Evolutionary conservation across 2,888 invertebrate species (phyloP).

Genomic region (Chloroclysta siterata): DNA sequence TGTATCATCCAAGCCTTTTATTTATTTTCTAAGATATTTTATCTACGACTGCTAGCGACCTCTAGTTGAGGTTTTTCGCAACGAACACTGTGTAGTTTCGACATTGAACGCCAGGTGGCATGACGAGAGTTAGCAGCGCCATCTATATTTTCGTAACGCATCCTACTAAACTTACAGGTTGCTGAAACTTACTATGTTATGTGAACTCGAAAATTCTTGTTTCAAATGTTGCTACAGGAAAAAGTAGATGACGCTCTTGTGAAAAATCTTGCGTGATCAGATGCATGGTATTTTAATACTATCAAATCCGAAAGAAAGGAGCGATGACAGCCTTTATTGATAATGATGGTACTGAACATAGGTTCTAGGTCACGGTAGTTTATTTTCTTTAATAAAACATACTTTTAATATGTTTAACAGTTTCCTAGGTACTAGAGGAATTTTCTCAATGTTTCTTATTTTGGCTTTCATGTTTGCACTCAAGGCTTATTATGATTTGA

Average conservation of each 20-base stretch:
- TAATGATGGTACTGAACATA: too few relatives aligned
- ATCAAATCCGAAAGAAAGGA: neutral
- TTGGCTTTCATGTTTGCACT: too few relatives aligned
- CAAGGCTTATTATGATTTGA: too few relatives aligned
- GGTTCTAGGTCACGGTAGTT: too few relatives aligned
- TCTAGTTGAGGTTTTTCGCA: constrained; percentile 11
- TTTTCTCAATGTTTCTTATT: too few relatives aligned
- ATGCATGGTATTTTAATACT: neutral
- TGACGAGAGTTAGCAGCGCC: constrained; percentile 14
- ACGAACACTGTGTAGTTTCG: constrained; percentile 8
- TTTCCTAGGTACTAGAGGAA: too few relatives aligned
- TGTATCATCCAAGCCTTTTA: too few relatives aligned
- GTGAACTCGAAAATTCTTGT: neutral
- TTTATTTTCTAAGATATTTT: neutral
- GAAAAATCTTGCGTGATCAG: constrained; percentile 2
- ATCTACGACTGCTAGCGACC: constrained; percentile 7
- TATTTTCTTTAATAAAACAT: too few relatives aligned
- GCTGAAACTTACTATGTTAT: neutral
- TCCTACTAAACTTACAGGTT: neutral
- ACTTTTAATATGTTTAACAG: too few relatives aligned
- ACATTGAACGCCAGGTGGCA: constrained; percentile 25
- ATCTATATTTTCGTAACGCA: constrained; percentile 10
- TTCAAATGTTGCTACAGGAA: neutral
- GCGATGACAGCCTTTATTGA: neutral
- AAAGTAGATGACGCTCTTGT: constrained; percentile 2